Base-by-base conservation (phyloP, 2,113 vertebrate species). In the Mormoops blainvillei region DNA sequence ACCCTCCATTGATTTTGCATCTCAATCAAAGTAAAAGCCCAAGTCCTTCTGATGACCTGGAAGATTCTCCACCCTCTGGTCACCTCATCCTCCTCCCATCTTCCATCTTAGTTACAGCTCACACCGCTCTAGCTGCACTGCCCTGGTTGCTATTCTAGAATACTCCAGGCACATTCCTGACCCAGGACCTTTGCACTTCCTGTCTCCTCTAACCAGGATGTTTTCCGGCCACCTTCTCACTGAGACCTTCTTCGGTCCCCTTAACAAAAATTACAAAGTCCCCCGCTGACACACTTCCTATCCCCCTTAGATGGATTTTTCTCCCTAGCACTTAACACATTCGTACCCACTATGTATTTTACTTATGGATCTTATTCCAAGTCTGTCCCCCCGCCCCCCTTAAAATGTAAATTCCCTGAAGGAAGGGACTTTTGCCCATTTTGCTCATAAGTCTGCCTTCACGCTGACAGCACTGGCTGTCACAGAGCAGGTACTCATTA, bases 1-100 rank as follows among this genome's bases (percentile, higher is more conserved):
- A 96, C 95, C 94, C 82, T 65, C 91, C 95, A 89, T 97, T 96
- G 95, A 96, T 96, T 91, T 78, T 74, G 86, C 83, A 87, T 89
- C 93, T 93, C 92, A 43, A 11, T 87, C 77, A 90, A 85, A 92
- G 84, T 71, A 58, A 94, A 81, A 97, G 86, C 77, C 89, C 38
- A 50, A 86, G 73, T 45, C 84, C 81, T 50, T 24, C 38, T 28
- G 74, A 43, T 63, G 74, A 84, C 45, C 50, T 6, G 14, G 36
- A 22, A 77, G 45, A 87, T 31, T 43, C 83, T 20, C 52, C 78
- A 20, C 3, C 36, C 77, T 48, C 20, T 56, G 76, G n/a, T 54
- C 61, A 1, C 81, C 85, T 58, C 13, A 0, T 14, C 63, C n/a
- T 33, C 36, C 38, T 56, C 31, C 13, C 43, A 20, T n/a, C 67